Evolutionary conservation across 1,140 invertebrate genomes (phyloP), one percentile per base, ranked within the genome.

Genomic region (Elysia chlorotica): DNA sequence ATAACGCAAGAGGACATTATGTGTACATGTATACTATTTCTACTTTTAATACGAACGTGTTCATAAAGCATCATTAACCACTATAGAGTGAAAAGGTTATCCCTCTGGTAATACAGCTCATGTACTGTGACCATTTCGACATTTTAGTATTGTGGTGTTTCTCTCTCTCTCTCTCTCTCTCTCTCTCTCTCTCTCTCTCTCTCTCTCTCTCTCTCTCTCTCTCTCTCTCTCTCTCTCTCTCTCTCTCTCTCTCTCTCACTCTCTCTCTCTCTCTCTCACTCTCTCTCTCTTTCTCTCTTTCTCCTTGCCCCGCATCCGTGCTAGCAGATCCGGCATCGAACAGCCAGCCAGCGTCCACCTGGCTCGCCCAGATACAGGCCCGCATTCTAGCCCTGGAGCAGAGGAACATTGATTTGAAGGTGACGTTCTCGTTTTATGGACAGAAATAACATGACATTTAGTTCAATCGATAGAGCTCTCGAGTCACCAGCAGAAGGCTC

Each of bases 371-470:
- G 23, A 37, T 71, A 19, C 69, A 71, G 38, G 38, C 57, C n/a
- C 56, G 69, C 3, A 23, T 71, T 21, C 37, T 71, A 30, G 57
- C 38, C n/a, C 33, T 71, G 36, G 69, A 71, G n/a, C 57, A 71
- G 59, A 71, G 28, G 36, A 35, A 63, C 25, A 31, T n/a, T 14
- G 59, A 63, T n/a, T 25, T 38, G 2, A 71, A 71, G 69, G 69
- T 71, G 3, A n/a, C n/a, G n/a, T n/a, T n/a, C n/a, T n/a, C n/a
- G n/a, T n/a, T n/a, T n/a, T n/a, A n/a, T n/a, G n/a, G n/a, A n/a
- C n/a, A n/a, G n/a, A n/a, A n/a, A n/a, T n/a, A n/a, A n/a, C n/a
- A n/a, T n/a, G n/a, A n/a, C n/a, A n/a, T n/a, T n/a, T n/a, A n/a
- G n/a, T n/a, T n/a, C n/a, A n/a, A n/a, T n/a, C n/a, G n/a, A n/a